phyloP scores from a whole-genome alignment of 2,888 invertebrate genomes.

The Philopedon plagiatum region DNA sequence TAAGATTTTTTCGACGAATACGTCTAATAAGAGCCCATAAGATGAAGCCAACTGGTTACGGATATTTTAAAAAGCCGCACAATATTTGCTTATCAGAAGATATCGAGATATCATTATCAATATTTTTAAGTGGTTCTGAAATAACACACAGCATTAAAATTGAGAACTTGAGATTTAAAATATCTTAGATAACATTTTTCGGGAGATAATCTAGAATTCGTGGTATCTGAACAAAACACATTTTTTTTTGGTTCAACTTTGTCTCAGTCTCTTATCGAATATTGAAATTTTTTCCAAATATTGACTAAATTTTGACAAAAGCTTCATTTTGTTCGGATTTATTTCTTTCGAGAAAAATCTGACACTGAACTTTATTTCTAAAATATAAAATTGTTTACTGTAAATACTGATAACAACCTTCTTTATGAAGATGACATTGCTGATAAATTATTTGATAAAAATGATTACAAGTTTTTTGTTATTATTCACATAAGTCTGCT shows the following conservation, averaged over 20 bases:
- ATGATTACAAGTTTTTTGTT: no score
- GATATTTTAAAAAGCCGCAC: neutral
- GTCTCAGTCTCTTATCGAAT: slow-evolving; percentile 19
- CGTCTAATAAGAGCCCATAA: neutral
- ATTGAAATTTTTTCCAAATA: slow-evolving; percentile 16
- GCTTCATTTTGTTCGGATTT: neutral
- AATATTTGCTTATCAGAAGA: neutral
- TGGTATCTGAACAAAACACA: neutral
- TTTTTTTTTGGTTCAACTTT: slow-evolving; percentile 8
- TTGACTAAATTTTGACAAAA: slow-evolving; percentile 1
- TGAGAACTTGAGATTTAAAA: neutral
- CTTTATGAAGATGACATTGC: no score
- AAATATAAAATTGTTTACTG: no score
- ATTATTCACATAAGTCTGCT: no score
- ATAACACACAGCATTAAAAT: neutral
- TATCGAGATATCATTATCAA: neutral
- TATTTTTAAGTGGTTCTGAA: neutral
- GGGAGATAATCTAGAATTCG: neutral
- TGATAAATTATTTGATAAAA: no score
- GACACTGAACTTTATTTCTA: no score
- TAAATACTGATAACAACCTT: no score
- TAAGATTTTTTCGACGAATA: neutral
- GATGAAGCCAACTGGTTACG: neutral
- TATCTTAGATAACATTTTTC: neutral
- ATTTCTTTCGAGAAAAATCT: no score